Evolutionary conservation across 2,888 invertebrate species (phyloP).

Genomic region (Cataglyphis cursor): DNA sequence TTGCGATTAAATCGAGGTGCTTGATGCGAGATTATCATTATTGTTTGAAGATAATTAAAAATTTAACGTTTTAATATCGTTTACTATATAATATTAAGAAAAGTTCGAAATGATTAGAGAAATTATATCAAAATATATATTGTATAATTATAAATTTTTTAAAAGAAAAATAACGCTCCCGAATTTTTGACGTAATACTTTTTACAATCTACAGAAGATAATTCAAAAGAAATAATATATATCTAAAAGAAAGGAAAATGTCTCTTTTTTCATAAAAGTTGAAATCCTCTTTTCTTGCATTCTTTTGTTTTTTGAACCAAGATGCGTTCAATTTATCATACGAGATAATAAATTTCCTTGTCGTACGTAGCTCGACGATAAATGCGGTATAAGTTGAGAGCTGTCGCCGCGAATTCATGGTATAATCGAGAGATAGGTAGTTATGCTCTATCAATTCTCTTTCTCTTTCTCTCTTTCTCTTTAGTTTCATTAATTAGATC

Average conservation of each 20-base stretch:
- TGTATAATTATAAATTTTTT: neutral
- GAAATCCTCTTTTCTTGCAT: conserved; percentile 11
- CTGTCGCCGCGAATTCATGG: conserved; percentile 11
- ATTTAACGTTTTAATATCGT: neutral
- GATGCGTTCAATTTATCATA: conserved; percentile 9
- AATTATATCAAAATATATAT: neutral
- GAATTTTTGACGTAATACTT: neutral
- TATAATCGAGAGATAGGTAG: conserved; percentile 9
- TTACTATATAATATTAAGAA: no score
- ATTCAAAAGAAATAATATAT: neutral
- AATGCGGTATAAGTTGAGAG: conserved; percentile 26
- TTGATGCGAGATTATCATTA: neutral
- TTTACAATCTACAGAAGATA: neutral
- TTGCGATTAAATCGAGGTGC: neutral
- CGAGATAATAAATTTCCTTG: conserved; percentile 20
- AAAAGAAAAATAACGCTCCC: neutral
- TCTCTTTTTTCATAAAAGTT: neutral
- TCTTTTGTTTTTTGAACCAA: conserved; percentile 1
- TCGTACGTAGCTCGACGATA: neutral
- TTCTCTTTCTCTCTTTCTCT: neutral
- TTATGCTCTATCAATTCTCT: conserved; percentile 38
- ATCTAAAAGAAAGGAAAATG: neutral
- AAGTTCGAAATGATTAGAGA: neutral
- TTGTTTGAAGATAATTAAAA: neutral
- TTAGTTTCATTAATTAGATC: conserved; percentile 47